A percentile compares a stretch with the other conserved stretches of the same genome.
These are phyloP conservation scores for Cyclina sinensis DNA, from an alignment of 1,140 invertebrate genomes.

Conservation along the genomic window DNA sequence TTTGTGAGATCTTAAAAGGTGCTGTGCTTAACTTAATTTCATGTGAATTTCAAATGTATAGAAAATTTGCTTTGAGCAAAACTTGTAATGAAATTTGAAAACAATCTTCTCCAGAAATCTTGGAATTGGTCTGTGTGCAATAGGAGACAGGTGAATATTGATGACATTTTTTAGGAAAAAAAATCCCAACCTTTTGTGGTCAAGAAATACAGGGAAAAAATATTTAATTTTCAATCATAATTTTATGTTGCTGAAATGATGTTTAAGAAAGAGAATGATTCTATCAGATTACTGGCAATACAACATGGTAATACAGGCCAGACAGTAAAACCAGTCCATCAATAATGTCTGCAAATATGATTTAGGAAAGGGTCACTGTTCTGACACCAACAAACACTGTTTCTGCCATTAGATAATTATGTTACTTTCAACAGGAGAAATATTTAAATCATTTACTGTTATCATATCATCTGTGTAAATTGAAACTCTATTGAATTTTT, in stretches of 20 bases:
- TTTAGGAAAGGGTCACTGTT: conserved; percentile 32
- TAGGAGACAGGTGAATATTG: too few relatives aligned
- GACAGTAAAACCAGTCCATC: not conserved
- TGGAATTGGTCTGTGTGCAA: too few relatives aligned
- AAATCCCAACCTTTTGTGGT: too few relatives aligned
- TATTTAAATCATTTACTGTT: conserved; percentile 27
- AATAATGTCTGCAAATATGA: conserved; percentile 33
- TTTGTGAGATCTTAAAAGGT: too few relatives aligned
- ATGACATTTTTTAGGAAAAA: too few relatives aligned
- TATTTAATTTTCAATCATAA: too few relatives aligned
- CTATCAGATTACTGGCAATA: not conserved
- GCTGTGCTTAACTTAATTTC: too few relatives aligned
- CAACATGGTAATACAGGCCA: not conserved
- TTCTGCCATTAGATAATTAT: conserved; percentile 24
- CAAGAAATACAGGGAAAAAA: too few relatives aligned
- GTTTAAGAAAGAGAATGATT: not conserved
- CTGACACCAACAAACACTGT: conserved; percentile 10
- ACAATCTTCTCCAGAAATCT: too few relatives aligned
- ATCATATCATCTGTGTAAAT: conserved; percentile 22
- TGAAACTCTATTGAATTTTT: conserved; percentile 36
- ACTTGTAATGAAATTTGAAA: not conserved
- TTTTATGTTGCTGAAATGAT: too few relatives aligned
- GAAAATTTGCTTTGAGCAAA: not conserved
- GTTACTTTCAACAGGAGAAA: conserved; percentile 21
- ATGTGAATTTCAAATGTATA: too few relatives aligned